A percentile compares a stretch with the other conserved stretches of the same genome.
Evolutionary conservation across 1,140 invertebrate genomes (phyloP).

Genomic region (Drosophila littoralis): DNA sequence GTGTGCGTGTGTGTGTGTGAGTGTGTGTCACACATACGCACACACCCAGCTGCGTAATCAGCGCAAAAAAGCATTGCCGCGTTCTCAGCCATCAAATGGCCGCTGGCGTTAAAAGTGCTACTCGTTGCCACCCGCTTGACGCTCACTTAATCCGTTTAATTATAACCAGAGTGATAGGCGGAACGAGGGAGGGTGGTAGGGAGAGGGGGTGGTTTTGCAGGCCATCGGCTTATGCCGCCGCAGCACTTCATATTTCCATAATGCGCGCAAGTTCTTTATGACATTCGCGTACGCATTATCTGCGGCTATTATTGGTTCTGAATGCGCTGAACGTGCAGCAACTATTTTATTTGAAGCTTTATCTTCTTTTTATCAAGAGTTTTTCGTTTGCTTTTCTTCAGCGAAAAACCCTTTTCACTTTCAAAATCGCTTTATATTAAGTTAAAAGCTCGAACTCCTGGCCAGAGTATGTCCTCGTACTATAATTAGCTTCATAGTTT

Average conservation of each 20-base stretch:
- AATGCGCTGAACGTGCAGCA: not conserved
- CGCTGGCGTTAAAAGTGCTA: conserved; percentile 49
- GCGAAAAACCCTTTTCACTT: too few relatives aligned
- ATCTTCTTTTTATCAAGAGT: too few relatives aligned
- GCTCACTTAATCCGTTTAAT: conserved; percentile 53
- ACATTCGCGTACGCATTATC: conserved; percentile 24
- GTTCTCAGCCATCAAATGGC: conserved; percentile 46
- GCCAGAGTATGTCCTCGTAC: too few relatives aligned
- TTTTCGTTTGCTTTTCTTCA: too few relatives aligned
- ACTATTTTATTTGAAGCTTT: too few relatives aligned
- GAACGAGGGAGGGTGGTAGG: not conserved
- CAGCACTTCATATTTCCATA: conserved; percentile 25
- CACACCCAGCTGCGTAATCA: conserved; percentile 41
- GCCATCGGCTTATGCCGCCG: not conserved
- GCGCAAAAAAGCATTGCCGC: conserved; percentile 31
- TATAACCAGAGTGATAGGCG: conserved; percentile 17
- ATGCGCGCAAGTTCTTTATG: conserved; percentile 11
- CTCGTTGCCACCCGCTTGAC: conserved; percentile 46
- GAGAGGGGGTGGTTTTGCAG: not conserved
- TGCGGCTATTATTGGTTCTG: conserved; percentile 4
- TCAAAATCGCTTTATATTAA: too few relatives aligned
- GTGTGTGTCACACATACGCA: conserved; percentile 8
- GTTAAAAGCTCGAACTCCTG: too few relatives aligned
- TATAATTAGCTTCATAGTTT: too few relatives aligned
- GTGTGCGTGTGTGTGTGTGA: conserved; percentile 34